Base-by-base conservation (phyloP, 2,888 invertebrate species). In the Sialis lutaria region DNA sequence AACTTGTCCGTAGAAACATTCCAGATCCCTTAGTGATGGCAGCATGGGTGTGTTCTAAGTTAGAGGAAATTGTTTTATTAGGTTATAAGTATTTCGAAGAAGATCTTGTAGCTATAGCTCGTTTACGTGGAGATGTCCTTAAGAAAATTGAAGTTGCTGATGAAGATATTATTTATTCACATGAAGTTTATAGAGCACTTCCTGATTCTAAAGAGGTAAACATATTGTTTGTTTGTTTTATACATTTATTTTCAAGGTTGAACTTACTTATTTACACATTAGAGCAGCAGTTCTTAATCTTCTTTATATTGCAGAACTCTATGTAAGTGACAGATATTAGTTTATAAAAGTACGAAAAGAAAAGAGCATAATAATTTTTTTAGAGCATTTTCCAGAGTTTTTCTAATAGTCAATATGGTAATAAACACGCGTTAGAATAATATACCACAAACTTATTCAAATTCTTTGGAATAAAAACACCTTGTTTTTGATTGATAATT, bases 21-120 rank as follows among this genome's bases (percentile, higher is more conserved):
- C 68, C 68, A 40, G 77, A 81, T 60, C 77, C 78, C 1, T 64
- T 80, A 50, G 72, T 81, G 35, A 71, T 81, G 65, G 63, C 77
- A 51, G 75, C 79, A 6, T 81, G 80, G 80, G 67, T 72, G 52
- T 80, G 79, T 58, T 64, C 64, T 32, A 67, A 70, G 46, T 65
- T 81, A 30, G 64, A 68, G 51, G 73, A 76, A 56, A 63, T 81
- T 46, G 72, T 77, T 40, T 57, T 76, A 4, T 61, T 70, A 51
- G 72, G 79, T 35, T 76, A 77, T 57, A 72, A 74, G 53, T 75
- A 79, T 57, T 67, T 65, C 51, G 73, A 72, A 49, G 72, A 76
- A 52, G 75, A 79, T 62, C 61, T 80, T 46, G 65, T 79, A 33
- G 79, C 78, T 22, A 75, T 82, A 45, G 74, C 77, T 37, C 67